Conservation (phyloP, 2,888 invertebrate genomes). For the Ectobius pallidus region DNA sequence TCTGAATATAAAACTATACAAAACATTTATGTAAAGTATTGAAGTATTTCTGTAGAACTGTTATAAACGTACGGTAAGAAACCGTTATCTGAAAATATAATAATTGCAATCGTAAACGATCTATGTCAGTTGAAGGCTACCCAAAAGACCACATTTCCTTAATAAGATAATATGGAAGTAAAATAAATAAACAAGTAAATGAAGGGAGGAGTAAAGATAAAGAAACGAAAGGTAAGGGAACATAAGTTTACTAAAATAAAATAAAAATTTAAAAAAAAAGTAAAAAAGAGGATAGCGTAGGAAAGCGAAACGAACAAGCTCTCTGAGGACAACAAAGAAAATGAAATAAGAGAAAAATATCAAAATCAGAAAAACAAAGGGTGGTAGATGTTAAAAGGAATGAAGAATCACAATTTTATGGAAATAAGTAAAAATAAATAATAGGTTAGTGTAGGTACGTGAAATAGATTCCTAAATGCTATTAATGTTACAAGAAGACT, state of each 20-base stretch:
- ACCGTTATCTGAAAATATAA: too few relatives aligned
- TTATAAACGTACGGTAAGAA: too few relatives aligned
- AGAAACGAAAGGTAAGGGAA: background rate
- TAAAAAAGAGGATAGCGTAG: background rate
- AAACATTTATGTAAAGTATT: too few relatives aligned
- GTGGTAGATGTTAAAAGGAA: background rate
- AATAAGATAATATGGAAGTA: too few relatives aligned
- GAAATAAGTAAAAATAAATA: background rate
- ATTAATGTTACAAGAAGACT: too few relatives aligned
- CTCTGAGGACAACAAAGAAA: background rate
- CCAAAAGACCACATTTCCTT: too few relatives aligned
- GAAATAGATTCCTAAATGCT: too few relatives aligned
- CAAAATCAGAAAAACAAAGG: background rate
- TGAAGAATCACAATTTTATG: background rate
- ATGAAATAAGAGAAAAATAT: background rate
- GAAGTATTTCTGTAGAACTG: too few relatives aligned
- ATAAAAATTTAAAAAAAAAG: background rate
- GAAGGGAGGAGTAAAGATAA: background rate
- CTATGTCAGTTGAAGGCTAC: too few relatives aligned
- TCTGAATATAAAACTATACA: too few relatives aligned
- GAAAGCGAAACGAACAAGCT: background rate
- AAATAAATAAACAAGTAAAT: background rate
- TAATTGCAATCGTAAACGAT: too few relatives aligned
- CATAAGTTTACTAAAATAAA: background rate
- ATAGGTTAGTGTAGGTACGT: too few relatives aligned